Base-by-base conservation (phyloP, 2,113 vertebrate genomes). In the Ctenomys sociabilis region DNA sequence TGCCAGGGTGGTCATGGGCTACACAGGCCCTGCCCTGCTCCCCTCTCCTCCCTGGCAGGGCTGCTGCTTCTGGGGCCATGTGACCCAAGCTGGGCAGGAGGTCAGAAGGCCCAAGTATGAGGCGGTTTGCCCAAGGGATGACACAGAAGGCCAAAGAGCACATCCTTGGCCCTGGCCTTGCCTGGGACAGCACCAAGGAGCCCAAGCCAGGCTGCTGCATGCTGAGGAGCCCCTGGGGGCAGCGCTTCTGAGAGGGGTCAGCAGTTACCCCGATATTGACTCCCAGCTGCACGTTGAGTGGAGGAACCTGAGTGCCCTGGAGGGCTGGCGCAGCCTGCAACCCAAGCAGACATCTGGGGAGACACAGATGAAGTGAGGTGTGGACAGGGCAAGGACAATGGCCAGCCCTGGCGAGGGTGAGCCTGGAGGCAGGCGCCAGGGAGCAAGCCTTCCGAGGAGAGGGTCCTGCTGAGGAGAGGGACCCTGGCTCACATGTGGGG, bases 401-500 rank as follows among this genome's bases (percentile, higher is more conserved):
- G 26, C 37, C 26, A 28, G 43, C 43, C 43, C 75, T 17, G 30
- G 64, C 21, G 0, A 5, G 84, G 66, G 22, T 2, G 49, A 22
- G 35, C 52, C 64, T 21, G 21, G 30, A 78, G 57, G n/a, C 5
- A 32, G 57, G 21, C 22, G 14, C 9, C 0, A 16, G 32, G 6
- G 14, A 12, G 22, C 10, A 1, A 0, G 12, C 54, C 54, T 17
- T 57, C 54, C 5, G 21, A 57, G 57, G 49, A 11, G 8, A 5
- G 45, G 54, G 28, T 21, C 8, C n/a, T 8, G 4, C 30, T 66
- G 19, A 30, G 40, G 5, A 61, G 2, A 81, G 11, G 10, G 2
- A 4, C 2, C 3, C 6, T 43, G 19, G 17, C 5, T 8, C n/a
- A 43, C 26, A 2, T 13, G 2, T 54, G 22, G 3, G 1, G 16